Percentiles rank a stretch among this genome's conserved stretches.
phyloP scores from a whole-genome alignment of 2,113 vertebrate genomes.

The Motacilla alba region DNA sequence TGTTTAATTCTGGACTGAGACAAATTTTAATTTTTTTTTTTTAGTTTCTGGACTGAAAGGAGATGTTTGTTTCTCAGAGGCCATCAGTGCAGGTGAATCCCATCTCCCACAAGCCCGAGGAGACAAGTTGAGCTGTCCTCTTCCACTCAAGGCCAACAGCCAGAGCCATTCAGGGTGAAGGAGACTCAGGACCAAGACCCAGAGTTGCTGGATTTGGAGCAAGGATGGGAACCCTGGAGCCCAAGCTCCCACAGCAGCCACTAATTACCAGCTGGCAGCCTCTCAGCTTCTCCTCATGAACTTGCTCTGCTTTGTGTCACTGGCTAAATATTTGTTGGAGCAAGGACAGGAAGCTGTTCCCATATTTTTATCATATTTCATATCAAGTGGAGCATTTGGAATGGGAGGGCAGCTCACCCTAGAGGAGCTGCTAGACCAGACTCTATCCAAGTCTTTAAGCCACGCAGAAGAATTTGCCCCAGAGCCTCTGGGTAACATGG shows the following conservation, averaged over 20 bases:
- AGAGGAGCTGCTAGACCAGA: not conserved
- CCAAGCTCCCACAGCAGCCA: conserved; percentile 3
- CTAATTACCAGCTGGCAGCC: conserved; percentile 29
- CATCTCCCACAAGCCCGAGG: not conserved
- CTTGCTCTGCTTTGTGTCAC: conserved; percentile 36
- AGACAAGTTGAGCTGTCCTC: not conserved
- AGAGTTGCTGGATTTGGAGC: not conserved
- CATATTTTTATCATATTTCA: not conserved
- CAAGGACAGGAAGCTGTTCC: not conserved
- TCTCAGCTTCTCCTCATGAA: conserved; percentile 10
- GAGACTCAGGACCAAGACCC: not conserved
- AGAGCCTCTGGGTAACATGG: not conserved
- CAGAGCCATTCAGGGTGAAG: not conserved
- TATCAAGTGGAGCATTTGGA: not conserved
- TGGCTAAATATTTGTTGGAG: conserved; percentile 20
- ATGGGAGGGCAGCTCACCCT: not conserved
- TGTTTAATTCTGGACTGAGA: not conserved
- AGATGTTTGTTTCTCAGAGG: not conserved
- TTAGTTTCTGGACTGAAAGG: not conserved
- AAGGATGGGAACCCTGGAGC: not conserved
- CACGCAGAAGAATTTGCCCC: not conserved
- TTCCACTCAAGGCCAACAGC: not conserved
- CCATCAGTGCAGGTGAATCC: not conserved
- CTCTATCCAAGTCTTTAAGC: not conserved
- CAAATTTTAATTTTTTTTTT: not conserved